Conservation (phyloP, 2,888 invertebrate species). For the Orgyia antiqua region DNA sequence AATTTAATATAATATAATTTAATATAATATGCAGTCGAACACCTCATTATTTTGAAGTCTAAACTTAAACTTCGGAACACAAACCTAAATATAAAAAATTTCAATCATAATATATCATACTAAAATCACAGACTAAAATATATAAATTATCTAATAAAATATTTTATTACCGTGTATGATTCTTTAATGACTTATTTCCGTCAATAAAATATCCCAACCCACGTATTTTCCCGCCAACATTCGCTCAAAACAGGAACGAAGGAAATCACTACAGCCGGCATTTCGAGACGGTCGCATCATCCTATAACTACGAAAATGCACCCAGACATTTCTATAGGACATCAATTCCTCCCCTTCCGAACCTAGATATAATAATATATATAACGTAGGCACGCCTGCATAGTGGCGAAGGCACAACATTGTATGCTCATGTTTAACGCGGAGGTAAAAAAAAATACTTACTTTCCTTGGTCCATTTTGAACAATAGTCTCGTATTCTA, state of each 20-base stretch:
- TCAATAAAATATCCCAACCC: slow-evolving; percentile 15
- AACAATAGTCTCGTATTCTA: slow-evolving; percentile 81
- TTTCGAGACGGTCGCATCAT: slow-evolving; percentile 41
- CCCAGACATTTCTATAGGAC: slow-evolving; percentile 68
- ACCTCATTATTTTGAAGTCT: no score
- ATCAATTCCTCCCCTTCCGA: slow-evolving; percentile 38
- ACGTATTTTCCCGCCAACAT: slow-evolving; percentile 40
- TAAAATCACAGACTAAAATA: no score
- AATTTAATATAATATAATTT: no score
- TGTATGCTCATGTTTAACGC: slow-evolving; percentile 14
- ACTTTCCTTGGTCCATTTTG: slow-evolving; percentile 82
- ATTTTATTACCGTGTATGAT: slow-evolving; percentile 12
- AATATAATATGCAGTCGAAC: no score
- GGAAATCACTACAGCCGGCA: slow-evolving; percentile 52
- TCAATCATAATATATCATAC: no score
- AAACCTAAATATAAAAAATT: no score
- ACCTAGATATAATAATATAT: slow-evolving; percentile 28
- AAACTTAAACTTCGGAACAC: no score
- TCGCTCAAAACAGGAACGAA: slow-evolving; percentile 36
- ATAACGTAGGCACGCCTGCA: slow-evolving; percentile 18
- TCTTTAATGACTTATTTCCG: slow-evolving; percentile 24
- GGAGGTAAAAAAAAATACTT: slow-evolving; percentile 38
- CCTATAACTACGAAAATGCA: slow-evolving; percentile 52
- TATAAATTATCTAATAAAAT: slow-evolving; percentile 14
- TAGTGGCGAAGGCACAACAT: slow-evolving; percentile 28